Evolutionary conservation across 2,797 vertebrate species (phyloP).

Genomic region (Saxicola maurus): DNA sequence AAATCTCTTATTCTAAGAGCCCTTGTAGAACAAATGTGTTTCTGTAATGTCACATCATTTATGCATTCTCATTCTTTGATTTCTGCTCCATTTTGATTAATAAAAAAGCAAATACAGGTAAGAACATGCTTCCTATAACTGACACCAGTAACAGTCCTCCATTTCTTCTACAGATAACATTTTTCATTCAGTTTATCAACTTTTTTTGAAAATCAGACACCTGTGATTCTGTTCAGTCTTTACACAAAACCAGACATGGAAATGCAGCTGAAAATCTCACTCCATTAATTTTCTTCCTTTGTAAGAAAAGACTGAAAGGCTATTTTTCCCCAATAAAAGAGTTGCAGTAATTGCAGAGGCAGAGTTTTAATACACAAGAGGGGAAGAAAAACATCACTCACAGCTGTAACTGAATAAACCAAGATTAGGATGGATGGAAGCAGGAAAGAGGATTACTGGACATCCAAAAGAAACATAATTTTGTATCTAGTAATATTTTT

Average conservation of each 20-base stretch:
- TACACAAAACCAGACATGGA: background rate
- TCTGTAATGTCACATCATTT: background rate
- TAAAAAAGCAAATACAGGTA: background rate
- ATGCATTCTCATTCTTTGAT: background rate
- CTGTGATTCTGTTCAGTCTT: background rate
- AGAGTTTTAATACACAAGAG: background rate
- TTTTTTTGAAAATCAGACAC: background rate
- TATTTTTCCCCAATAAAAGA: background rate
- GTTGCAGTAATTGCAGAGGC: background rate
- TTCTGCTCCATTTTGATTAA: background rate
- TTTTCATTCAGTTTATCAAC: background rate
- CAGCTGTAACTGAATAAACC: background rate
- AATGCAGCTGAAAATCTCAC: background rate
- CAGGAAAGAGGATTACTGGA: background rate
- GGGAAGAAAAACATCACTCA: background rate
- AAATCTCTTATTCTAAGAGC: background rate
- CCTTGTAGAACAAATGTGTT: background rate
- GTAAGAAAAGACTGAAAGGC: background rate
- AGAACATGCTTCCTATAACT: background rate
- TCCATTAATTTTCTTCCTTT: background rate
- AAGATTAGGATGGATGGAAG: background rate
- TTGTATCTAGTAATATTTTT: background rate
- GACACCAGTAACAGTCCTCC: background rate
- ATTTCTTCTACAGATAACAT: background rate
- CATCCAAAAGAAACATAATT: background rate